phyloP scores from a whole-genome alignment of 2,888 invertebrate species.

The Hirtodrosophila histrioides region DNA sequence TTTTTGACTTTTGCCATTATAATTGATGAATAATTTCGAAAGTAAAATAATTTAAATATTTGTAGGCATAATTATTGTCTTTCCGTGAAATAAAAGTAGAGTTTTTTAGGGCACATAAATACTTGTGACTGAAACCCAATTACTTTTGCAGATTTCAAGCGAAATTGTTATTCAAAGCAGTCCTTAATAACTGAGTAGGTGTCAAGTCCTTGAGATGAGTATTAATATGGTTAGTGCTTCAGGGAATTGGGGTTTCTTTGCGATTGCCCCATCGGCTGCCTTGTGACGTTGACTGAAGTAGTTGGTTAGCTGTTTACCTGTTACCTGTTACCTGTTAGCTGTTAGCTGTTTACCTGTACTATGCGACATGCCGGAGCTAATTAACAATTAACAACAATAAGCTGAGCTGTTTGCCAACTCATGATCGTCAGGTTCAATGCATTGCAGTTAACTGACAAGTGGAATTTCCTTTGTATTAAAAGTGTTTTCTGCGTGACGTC shows the following conservation, averaged over 20 bases:
- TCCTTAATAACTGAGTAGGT: too few relatives aligned
- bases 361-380: slow-evolving; percentile 40
- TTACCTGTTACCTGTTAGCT: neutral
- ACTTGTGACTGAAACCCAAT: too few relatives aligned
- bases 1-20: too few relatives aligned
- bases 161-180: too few relatives aligned
- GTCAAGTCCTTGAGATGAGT: slow-evolving; percentile 1
- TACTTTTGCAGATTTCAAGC: too few relatives aligned
- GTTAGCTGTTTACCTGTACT: neutral
- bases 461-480: slow-evolving; percentile 60
- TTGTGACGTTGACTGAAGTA: neutral
- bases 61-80: too few relatives aligned
- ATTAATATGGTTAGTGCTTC: slow-evolving; percentile 6
- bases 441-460: slow-evolving; percentile 67
- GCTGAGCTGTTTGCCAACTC: slow-evolving; percentile 49
- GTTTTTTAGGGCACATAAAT: too few relatives aligned
- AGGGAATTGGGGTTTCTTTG: slow-evolving; percentile 18
- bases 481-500: slow-evolving; percentile 63
- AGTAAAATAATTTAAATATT: too few relatives aligned
- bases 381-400: slow-evolving; percentile 30
- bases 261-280: neutral
- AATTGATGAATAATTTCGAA: too few relatives aligned
- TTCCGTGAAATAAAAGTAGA: too few relatives aligned
- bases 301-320: neutral
- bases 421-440: slow-evolving; percentile 72